Conservation (phyloP, 2,888 invertebrate species). For the Odontothrips loti region DNA sequence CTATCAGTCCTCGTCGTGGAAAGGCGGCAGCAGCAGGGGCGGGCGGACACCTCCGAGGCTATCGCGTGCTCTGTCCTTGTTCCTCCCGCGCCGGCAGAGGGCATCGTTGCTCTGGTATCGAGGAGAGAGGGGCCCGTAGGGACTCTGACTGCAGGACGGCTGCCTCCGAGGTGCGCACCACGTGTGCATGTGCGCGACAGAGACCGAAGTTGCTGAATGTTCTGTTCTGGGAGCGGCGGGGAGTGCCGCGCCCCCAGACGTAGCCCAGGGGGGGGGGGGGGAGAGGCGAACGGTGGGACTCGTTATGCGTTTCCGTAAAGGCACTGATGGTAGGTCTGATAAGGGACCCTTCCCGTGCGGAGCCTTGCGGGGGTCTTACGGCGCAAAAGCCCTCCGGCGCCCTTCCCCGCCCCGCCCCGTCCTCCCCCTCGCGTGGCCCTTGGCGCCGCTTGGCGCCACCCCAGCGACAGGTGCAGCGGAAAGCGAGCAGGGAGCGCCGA, state of each 20-base stretch:
- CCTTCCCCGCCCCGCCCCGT: not conserved
- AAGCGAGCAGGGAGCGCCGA: too few species aligned
- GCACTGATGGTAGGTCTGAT: not conserved
- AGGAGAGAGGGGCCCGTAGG: too few species aligned
- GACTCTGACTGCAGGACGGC: too few species aligned
- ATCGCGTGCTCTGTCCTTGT: too few species aligned
- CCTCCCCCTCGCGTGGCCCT: not conserved
- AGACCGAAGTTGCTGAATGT: not conserved
- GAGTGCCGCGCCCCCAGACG: too few species aligned
- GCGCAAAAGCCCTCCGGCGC: not conserved
- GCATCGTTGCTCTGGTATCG: too few species aligned
- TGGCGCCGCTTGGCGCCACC: too few species aligned
- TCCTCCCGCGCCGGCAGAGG: too few species aligned
- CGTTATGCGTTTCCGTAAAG: constrained; percentile 19
- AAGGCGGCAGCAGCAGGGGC: too few species aligned
- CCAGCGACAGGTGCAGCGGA: constrained; percentile 2
- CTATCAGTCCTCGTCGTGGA: too few species aligned
- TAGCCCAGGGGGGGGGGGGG: not conserved
- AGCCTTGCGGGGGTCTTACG: not conserved
- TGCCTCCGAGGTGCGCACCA: not conserved
- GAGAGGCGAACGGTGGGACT: not conserved
- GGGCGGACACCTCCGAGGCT: too few species aligned
- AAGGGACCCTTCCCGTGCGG: not conserved
- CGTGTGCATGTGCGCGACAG: not conserved
- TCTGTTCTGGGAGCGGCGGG: too few species aligned